Percentiles rank a stretch among this genome's conserved stretches.
phyloP scores from a whole-genome alignment of 2,888 invertebrate genomes.

The Luperina nickerlii region DNA sequence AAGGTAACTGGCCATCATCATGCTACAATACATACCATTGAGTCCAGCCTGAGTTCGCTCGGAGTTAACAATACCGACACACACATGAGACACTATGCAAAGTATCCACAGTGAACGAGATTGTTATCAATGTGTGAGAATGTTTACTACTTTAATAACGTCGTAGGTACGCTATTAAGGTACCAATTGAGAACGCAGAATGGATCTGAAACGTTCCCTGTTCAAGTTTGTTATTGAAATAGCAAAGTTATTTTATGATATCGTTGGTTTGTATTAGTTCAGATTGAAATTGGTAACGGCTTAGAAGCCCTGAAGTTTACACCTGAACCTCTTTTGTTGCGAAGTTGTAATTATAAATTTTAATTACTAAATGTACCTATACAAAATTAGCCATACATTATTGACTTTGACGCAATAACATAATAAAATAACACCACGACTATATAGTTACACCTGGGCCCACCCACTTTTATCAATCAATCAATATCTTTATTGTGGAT shows the following conservation, averaged over 20 bases:
- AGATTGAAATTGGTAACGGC: constrained; percentile 1
- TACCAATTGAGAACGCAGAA: constrained; percentile 41
- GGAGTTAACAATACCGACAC: neutral
- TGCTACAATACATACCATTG: neutral
- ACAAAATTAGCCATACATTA: neutral
- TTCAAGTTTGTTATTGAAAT: constrained; percentile 28
- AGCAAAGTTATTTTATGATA: constrained; percentile 28
- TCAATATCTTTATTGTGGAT: too few species aligned
- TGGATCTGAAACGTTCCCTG: constrained; percentile 16
- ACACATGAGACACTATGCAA: constrained; percentile 4
- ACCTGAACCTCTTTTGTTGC: neutral
- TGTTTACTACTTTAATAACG: constrained; percentile 52
- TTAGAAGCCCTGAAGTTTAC: constrained; percentile 8
- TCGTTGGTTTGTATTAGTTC: constrained; percentile 19
- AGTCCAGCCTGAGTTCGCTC: neutral
- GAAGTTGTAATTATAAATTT: neutral
- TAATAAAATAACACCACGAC: too few species aligned
- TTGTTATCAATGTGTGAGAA: constrained; percentile 38
- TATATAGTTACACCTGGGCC: too few species aligned
- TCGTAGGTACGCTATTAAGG: constrained; percentile 19
- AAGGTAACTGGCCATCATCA: neutral
- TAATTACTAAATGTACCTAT: neutral
- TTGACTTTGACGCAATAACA: neutral
- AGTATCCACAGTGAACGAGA: neutral
- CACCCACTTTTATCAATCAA: too few species aligned